Base-by-base conservation (phyloP, 1,140 invertebrate species). In the Araneus ventricosus region DNA sequence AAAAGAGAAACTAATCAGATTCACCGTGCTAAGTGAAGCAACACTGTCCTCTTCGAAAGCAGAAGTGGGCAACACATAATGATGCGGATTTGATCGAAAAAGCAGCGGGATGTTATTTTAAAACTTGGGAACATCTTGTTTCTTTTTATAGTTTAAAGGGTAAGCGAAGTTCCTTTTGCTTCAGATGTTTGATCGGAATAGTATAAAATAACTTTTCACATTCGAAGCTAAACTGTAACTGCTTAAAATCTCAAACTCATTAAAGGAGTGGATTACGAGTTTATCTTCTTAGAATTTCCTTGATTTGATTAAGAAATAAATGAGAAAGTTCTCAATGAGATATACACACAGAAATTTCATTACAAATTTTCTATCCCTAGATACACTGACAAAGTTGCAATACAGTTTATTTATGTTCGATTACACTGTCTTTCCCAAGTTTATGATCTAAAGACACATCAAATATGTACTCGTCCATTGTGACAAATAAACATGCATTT, bases 1-100 rank as follows among this genome's bases (percentile, higher is more conserved):
- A 37, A 91, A 91, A 39, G 57, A 82, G 57, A 34, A 45, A 57
- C 37, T 82, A 91, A 91, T 84, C 89, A 91, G 89, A 91, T 84
- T 91, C 79, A 57, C 6, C n/a, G 57, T 37, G 57, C 45, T 52
- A 27, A 91, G 22, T 10, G 27, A 91, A 63, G 59, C 37, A 57
- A 79, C 39, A 41, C 52, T 61, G n/a, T 20, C 57, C 30, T 59
- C 4, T 30, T 75, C 5, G 30, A 59, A 90, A 90, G 84, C 89
- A 91, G 88, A 30, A 61, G 30, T 39, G 27, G n/a, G 41, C 30
- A 22, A 41, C 5, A 84, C 39, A 52, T 52, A 52, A 91, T 63
- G 79, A 91, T 79, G 45, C 30, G 63, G n/a, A 79, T 91, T 91
- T 91, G 57, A 84, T 82, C 75, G 30, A 24, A 67, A 70, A 22